phyloP scores from a whole-genome alignment of 2,113 vertebrate species.

The Picathartes gymnocephalus region DNA sequence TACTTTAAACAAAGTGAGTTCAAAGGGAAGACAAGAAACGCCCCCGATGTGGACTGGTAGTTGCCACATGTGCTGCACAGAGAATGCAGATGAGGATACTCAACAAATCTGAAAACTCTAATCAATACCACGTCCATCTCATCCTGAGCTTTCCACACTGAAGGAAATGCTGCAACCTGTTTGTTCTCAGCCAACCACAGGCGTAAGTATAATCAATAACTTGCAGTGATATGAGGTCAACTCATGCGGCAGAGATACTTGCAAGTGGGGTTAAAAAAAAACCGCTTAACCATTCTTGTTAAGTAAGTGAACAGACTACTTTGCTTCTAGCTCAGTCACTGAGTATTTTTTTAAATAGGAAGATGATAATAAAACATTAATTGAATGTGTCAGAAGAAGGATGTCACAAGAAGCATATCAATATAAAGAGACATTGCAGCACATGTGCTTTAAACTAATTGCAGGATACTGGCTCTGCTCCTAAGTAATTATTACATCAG shows the following conservation, averaged over 20 bases:
- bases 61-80: background rate
- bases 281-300: slow-evolving; percentile 4
- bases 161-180: background rate
- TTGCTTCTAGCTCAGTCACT: slow-evolving; percentile 5
- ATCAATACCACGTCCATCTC: slow-evolving; percentile 21
- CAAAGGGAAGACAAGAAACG: rapidly evolving
- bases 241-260: background rate
- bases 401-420: slow-evolving; percentile 57
- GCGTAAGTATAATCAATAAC: background rate
- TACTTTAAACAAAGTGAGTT: background rate
- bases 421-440: slow-evolving; percentile 42
- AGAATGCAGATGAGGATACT: background rate
- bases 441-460: slow-evolving; percentile 62
- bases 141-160: background rate
- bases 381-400: slow-evolving; percentile 62
- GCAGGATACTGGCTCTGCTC: slow-evolving; percentile 64
- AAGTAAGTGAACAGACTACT: slow-evolving; percentile 15
- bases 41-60: rapidly evolving
- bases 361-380: slow-evolving; percentile 69
- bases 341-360: background rate
- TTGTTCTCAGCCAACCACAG: background rate
- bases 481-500: slow-evolving; percentile 71
- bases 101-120: background rate
- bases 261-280: background rate
- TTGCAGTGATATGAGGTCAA: slow-evolving; percentile 1